Evolutionary conservation across 2,797 vertebrate genomes (phyloP).

Genomic region (Nasua narica): DNA sequence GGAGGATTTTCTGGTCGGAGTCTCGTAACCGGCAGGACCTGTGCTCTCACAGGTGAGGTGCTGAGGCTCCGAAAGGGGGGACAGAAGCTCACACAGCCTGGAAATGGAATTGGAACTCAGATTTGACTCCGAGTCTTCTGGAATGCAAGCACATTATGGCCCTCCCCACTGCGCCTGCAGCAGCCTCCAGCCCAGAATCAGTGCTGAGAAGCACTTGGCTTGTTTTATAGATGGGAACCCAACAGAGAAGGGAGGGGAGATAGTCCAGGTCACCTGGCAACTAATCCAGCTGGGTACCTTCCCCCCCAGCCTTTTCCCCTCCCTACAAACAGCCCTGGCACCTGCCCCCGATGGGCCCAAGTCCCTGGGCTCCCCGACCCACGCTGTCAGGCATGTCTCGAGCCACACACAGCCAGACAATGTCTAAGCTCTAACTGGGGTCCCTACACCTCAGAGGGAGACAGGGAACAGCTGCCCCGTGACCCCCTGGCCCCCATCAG

Average conservation of each 20-base stretch:
- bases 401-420: background rate
- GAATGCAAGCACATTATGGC: background rate
- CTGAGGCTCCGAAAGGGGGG: background rate
- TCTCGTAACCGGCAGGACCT: background rate
- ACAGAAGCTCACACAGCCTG: background rate
- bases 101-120: rapidly evolving
- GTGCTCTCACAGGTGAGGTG: background rate
- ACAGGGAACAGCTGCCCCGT: background rate
- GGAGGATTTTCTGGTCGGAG: background rate
- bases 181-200: background rate
- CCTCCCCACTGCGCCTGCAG: background rate
- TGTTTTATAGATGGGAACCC: background rate
- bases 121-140: background rate
- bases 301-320: background rate
- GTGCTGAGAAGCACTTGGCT: background rate
- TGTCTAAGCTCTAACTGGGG: background rate
- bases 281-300: background rate
- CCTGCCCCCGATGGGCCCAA: background rate
- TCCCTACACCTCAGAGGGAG: background rate
- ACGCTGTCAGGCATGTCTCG: rapidly evolving
- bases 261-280: background rate
- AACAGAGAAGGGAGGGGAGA: background rate
- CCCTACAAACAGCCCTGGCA: background rate
- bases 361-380: background rate
- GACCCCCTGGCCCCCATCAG: background rate